These are phyloP conservation scores for Clistopyga incitator DNA, from an alignment of 2,888 invertebrate genomes.

Conservation along the genomic window DNA sequence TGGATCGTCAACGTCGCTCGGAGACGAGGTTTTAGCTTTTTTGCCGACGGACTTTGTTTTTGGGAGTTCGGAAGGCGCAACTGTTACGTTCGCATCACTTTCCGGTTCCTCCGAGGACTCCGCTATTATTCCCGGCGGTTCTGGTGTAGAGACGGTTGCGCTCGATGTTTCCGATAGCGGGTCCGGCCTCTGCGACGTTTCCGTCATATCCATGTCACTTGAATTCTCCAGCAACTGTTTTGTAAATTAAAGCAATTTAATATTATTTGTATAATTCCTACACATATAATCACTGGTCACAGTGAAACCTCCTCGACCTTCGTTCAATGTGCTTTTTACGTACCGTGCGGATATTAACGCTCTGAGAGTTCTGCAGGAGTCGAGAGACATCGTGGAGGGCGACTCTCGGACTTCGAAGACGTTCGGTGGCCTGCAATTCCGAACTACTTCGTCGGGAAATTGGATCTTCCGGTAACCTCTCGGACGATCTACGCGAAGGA, in stretches of 20 bases:
- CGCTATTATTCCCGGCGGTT: neutral
- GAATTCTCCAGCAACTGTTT: conserved; percentile 61
- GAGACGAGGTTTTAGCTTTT: conserved; percentile 9
- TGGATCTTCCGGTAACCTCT: conserved; percentile 66
- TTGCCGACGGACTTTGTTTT: neutral
- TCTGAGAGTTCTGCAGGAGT: conserved; percentile 78
- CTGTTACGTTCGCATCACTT: neutral
- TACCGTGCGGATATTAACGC: conserved; percentile 75
- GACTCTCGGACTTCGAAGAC: conserved; percentile 77
- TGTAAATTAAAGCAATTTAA: neutral
- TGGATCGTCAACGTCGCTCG: conserved; percentile 75
- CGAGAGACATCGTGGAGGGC: conserved; percentile 80
- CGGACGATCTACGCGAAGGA: conserved; percentile 71
- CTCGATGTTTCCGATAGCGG: neutral
- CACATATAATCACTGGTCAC: too few relatives aligned
- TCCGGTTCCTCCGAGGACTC: conserved; percentile 11
- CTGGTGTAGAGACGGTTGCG: neutral
- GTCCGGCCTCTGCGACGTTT: neutral
- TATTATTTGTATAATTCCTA: neutral
- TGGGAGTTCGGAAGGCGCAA: neutral
- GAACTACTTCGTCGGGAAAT: neutral
- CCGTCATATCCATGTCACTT: conserved; percentile 38
- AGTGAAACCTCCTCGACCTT: neutral
- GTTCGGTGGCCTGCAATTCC: conserved; percentile 57
- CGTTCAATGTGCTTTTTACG: neutral